These are phyloP conservation scores for Riparia riparia DNA, from an alignment of 2,113 vertebrate species.

Conservation along the genomic window DNA sequence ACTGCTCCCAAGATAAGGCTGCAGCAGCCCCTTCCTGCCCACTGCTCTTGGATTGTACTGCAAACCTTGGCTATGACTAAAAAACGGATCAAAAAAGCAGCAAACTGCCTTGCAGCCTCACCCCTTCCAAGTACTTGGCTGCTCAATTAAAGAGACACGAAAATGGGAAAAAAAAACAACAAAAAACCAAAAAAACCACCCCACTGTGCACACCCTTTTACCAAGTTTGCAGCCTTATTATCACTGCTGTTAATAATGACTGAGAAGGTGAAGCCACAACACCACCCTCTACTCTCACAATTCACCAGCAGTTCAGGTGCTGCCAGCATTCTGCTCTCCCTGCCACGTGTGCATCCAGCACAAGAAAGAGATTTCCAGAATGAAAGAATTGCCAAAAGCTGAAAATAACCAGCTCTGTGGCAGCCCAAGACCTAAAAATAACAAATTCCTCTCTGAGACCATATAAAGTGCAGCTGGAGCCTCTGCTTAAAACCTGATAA, in stretches of 20 bases:
- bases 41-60: neutral
- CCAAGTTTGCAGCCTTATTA: neutral
- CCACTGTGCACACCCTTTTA: rapidly evolving
- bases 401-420: neutral
- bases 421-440: neutral
- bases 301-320: neutral
- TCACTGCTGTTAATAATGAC: neutral
- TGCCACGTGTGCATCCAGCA: neutral
- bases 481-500: neutral
- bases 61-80: neutral
- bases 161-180: neutral
- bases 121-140: neutral
- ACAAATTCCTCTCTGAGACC: neutral
- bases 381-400: neutral
- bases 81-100: neutral
- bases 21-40: neutral
- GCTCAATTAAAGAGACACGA: neutral
- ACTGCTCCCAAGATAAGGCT: neutral
- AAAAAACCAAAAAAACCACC: too few species aligned
- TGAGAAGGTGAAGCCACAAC: neutral
- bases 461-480: rapidly evolving
- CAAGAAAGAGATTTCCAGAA: neutral
- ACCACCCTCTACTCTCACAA: neutral
- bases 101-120: neutral
- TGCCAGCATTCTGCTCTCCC: neutral